Evolutionary conservation across 2,888 invertebrate species (phyloP), one percentile per base, ranked within the genome.

Genomic region (Catocala nupta): DNA sequence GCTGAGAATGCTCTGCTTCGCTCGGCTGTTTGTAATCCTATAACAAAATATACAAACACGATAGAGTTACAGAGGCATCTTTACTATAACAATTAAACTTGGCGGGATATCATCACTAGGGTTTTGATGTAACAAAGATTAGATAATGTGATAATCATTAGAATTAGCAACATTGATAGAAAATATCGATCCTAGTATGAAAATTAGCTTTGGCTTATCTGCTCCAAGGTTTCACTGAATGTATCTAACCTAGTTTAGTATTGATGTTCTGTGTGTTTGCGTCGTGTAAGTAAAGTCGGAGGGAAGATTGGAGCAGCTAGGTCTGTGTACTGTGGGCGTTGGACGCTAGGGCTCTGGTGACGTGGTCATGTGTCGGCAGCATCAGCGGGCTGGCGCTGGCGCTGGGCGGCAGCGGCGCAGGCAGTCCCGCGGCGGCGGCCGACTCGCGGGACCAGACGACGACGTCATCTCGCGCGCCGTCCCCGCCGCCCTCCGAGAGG

Each of bases 381-480:
- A 94, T 95, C 92, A 93, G 88, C 93, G 95, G 95, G 84, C 80
- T 95, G 94, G 95, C 95, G 90, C 80, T 94, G 93, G 95, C 95
- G 88, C 91, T 95, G 83, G 94, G 94, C 75, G 88, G 94, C 82
- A 93, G 91, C 89, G 87, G 92, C 68, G 85, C 89, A 49, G 90
- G 91, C 88, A 93, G 92, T 68, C 92, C 92, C 34, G 84, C 87
- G 65, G 69, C 87, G 69, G 77, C 83, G 74, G 72, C 85, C 59
- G 90, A 89, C 72, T 76, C 84, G 68, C 79, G 85, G 84, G 78
- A 89, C 83, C 91, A 90, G 81, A 91, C 92, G 71, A 90, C 91
- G 73, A 89, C 92, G 33, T 92, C 93, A 57, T 91, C 90, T 70
- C 90, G 93, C 74, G 93, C 94, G 70, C 86, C 94, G 70, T 91